These are phyloP conservation scores for Chrysaora quinquecirrha DNA, from an alignment of 30 jellyfish, hydroid and myxozoan species.

Conservation along the genomic window DNA sequence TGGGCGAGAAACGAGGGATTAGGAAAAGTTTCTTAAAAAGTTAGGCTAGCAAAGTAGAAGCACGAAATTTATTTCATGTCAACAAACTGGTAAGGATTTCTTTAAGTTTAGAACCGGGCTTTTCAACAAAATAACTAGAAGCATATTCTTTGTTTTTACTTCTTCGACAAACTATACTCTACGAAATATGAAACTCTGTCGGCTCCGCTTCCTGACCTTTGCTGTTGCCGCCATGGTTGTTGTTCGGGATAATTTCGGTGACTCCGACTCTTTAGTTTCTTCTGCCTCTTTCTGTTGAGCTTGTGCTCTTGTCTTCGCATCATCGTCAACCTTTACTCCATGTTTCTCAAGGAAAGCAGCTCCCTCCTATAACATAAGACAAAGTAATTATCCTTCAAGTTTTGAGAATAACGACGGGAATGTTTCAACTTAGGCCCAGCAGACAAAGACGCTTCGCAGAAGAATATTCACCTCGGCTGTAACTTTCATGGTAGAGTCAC, in stretches of 20 bases:
- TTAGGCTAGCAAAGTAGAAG: too few species aligned
- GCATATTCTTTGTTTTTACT: too few species aligned
- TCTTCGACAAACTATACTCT: too few species aligned
- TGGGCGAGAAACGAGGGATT: too few species aligned
- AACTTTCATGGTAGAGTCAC: constrained; percentile 76
- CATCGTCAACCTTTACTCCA: constrained; percentile 72
- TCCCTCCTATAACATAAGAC: constrained; percentile 51
- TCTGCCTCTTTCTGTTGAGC: constrained; percentile 72
- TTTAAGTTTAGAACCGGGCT: too few species aligned
- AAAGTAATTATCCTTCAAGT: background rate
- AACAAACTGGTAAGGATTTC: too few species aligned
- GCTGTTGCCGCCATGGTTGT: constrained; percentile 85
- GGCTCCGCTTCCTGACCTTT: constrained; percentile 40
- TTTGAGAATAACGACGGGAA: background rate
- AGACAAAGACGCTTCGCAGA: background rate
- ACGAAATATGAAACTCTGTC: too few species aligned
- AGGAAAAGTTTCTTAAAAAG: too few species aligned
- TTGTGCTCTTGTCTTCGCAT: constrained; percentile 75
- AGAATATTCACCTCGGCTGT: constrained; percentile 76
- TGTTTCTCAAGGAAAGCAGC: constrained; percentile 52
- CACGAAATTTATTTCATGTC: too few species aligned
- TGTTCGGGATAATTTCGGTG: constrained; percentile 62
- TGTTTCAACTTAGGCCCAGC: background rate
- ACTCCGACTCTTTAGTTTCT: constrained; percentile 24
- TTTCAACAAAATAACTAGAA: too few species aligned